Base-by-base conservation (phyloP, 2,113 vertebrate species). In the Notarius lentiginosus region DNA sequence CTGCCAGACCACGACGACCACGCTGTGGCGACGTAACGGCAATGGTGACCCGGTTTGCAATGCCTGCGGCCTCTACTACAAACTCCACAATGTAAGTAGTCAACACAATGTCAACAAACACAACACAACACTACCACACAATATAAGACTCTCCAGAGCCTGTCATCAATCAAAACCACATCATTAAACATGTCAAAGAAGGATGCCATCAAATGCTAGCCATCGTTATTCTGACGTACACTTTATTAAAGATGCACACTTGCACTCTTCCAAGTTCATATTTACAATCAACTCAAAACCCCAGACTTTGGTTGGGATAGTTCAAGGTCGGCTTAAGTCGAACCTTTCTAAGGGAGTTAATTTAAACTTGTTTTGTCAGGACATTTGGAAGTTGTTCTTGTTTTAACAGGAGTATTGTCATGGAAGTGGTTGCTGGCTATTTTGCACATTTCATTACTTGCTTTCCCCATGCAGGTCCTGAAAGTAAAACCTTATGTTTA, bases 41-140 rank as follows among this genome's bases (percentile, higher is more conserved):
- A 99, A 99, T 70, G 98, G 98, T 84, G 98, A 99, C 96, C 98
- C 98, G 0, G 98, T 99, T 91, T 99, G 98, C 92, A 99, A 99
- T 85, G 98, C 98, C 96, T 99, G 98, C 66, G 98, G 98, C 92
- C 97, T 99, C 90, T 99, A 99, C 97, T 99, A 96, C 92, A 99
- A 99, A 94, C 96, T 99, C 91, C 98, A 99, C 96, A 99, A 99
- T 93, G 98, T 99, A 94, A 99, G 98, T 97, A 89, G 84, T 81
- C 84, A 79, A 47, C 79, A 56, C 41, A 87, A 15, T 27, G 14
- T 79, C 51, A 79, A 81, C 56, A 41, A 61, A 61, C 79, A 81
- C 79, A 61, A 61, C 79, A 81, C 79, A 61, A 81, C 56, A 41
- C 34, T 12, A 41, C 1, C n/a, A 22, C 56, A 61, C 79, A 61